These are phyloP conservation scores for Diachasmimorpha longicaudata DNA, from an alignment of 1,140 invertebrate species.

Conservation along the genomic window DNA sequence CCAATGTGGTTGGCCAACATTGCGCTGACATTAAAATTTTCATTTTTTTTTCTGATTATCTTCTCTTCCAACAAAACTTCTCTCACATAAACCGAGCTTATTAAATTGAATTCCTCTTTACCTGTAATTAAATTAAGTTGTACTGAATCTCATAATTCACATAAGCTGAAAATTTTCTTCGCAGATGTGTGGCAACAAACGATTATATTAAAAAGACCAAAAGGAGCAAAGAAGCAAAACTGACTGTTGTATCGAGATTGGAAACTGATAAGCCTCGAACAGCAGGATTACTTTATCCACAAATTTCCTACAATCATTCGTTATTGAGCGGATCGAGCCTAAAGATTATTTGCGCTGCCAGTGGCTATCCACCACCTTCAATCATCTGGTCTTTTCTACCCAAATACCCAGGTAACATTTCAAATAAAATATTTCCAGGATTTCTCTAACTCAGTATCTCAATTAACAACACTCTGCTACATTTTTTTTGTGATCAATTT, in stretches of 20 bases:
- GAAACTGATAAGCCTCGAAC: slow-evolving; percentile 33
- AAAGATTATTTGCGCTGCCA: slow-evolving; percentile 65
- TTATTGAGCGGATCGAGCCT: slow-evolving; percentile 54
- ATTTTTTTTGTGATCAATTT: background rate
- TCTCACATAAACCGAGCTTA: no score
- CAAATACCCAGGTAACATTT: slow-evolving; percentile 45
- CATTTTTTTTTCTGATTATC: no score
- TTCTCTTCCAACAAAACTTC: no score
- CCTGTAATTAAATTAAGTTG: no score
- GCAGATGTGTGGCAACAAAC: slow-evolving; percentile 60
- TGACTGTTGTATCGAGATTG: slow-evolving; percentile 55
- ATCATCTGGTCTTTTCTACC: slow-evolving; percentile 66
- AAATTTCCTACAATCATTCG: slow-evolving; percentile 50
- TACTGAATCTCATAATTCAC: background rate
- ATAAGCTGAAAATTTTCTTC: slow-evolving; percentile 33
- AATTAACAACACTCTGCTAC: background rate
- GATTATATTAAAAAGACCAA: slow-evolving; percentile 60
- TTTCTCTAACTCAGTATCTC: background rate
- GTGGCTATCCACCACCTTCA: slow-evolving; percentile 63
- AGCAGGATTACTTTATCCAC: slow-evolving; percentile 46
- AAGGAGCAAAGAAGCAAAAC: slow-evolving; percentile 60
- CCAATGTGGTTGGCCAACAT: no score
- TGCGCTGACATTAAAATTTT: no score
- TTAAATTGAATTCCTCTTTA: no score
- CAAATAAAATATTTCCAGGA: background rate